Evolutionary conservation across 2,888 invertebrate species (phyloP).

Genomic region (Drosophila fungiperda): DNA sequence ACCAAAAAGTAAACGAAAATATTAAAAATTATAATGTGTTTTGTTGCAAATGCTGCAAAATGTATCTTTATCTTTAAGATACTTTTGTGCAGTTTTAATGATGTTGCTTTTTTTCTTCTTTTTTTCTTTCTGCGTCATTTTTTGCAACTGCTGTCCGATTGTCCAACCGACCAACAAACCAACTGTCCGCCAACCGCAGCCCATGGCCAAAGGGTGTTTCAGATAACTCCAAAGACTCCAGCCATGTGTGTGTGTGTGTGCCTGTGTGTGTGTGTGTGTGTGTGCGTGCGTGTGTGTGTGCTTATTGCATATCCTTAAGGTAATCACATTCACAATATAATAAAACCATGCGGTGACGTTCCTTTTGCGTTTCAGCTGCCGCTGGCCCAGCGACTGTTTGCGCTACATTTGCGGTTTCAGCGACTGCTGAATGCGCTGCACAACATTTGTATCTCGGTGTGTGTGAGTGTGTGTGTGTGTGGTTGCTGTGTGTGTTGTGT

Average conservation of each 20-base stretch:
- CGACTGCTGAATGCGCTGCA: constrained; percentile 41
- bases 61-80: constrained; percentile 55
- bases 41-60: neutral
- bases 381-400: constrained; percentile 46
- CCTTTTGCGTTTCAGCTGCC: constrained; percentile 71
- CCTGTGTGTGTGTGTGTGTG: neutral
- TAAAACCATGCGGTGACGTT: constrained; percentile 83
- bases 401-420: constrained; percentile 25
- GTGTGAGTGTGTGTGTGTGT: constrained; percentile 8
- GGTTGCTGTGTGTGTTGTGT: neutral
- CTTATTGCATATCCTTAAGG: constrained; percentile 82
- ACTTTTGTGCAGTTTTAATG: constrained; percentile 24
- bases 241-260: neutral
- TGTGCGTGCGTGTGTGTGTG: constrained; percentile 52
- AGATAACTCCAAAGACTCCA: constrained; percentile 22
- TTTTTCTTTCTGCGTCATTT: constrained; percentile 11
- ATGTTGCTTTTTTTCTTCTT: neutral
- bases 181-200: constrained; percentile 39
- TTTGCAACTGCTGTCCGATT: constrained; percentile 3
- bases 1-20: neutral
- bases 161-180: constrained; percentile 9
- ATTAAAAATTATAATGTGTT: neutral
- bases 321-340: constrained; percentile 82
- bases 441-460: neutral
- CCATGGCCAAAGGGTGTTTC: constrained; percentile 41